Percentiles rank a stretch among this genome's conserved stretches.
Conservation (phyloP, 23 tunicate species). For the Clavelina lepadiformis region DNA sequence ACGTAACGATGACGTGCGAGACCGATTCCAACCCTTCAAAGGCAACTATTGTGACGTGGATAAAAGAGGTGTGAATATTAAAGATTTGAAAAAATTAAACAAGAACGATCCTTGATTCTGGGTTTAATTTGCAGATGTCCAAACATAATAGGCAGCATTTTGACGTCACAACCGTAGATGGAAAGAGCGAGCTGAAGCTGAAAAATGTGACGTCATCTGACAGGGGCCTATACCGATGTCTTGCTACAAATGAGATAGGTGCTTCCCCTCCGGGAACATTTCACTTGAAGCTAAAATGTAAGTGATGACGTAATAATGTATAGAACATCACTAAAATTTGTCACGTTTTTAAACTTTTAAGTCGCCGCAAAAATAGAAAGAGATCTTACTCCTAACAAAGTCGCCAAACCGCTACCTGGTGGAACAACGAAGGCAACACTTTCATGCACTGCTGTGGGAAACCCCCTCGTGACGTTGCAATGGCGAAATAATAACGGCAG, state of each 20-base stretch:
- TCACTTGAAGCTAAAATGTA: conserved; percentile 33
- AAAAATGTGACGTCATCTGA: conserved; percentile 39
- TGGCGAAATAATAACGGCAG: conserved; percentile 31
- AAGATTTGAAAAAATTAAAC: background rate
- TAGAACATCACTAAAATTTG: background rate
- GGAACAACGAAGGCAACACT: conserved; percentile 1
- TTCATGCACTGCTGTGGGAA: conserved; percentile 34
- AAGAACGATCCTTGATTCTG: background rate
- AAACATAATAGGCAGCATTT: background rate
- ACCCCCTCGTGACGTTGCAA: conserved; percentile 22
- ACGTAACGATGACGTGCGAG: conserved; percentile 58
- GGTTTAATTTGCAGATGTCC: background rate
- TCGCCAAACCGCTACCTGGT: conserved; percentile 34
- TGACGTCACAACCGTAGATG: conserved; percentile 16
- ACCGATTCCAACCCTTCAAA: conserved; percentile 39
- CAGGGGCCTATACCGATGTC: conserved; percentile 58
- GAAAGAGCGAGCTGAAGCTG: conserved; percentile 18
- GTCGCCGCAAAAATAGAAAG: conserved; percentile 31
- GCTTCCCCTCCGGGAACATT: conserved; percentile 5
- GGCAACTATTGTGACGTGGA: conserved; percentile 38
- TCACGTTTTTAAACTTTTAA: background rate
- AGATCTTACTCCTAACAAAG: conserved; percentile 21
- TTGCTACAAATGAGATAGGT: conserved; percentile 56
- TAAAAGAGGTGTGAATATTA: conserved; percentile 41
- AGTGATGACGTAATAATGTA: conserved; percentile 15